Evolutionary conservation across 2,797 vertebrate genomes (phyloP).

Genomic region (Anas capensis): DNA sequence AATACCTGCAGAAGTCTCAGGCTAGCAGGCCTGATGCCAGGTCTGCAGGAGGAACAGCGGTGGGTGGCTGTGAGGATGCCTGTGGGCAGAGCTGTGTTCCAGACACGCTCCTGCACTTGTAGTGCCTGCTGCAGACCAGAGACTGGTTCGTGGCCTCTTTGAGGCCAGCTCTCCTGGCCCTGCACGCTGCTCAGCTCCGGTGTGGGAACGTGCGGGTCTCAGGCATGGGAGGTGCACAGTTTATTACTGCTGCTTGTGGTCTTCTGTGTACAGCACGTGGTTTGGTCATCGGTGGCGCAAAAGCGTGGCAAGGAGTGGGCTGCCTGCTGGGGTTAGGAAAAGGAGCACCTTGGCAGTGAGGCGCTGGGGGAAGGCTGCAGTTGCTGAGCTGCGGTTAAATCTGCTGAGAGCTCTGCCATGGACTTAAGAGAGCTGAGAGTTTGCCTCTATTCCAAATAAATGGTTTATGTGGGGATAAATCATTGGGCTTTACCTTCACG

Average conservation of each 20-base stretch:
- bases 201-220: rapidly evolving
- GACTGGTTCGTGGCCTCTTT: rapidly evolving
- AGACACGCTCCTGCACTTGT: not conserved
- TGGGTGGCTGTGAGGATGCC: not conserved
- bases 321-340: not conserved
- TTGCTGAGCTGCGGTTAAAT: not conserved
- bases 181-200: rapidly evolving
- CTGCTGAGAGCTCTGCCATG: not conserved
- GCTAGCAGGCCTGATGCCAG: not conserved
- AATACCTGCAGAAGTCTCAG: not conserved
- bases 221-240: not conserved
- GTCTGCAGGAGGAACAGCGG: not conserved
- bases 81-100: not conserved
- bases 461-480: not conserved
- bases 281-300: not conserved
- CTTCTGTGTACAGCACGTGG: rapidly evolving
- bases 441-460: not conserved
- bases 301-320: not conserved
- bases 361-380: not conserved
- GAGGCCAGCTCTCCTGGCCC: not conserved
- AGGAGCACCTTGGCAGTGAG: not conserved
- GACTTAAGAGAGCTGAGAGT: not conserved
- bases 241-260: not conserved
- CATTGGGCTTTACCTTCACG: not conserved
- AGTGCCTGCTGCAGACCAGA: not conserved